Evolutionary conservation across 2,797 vertebrate species (phyloP).

Genomic region (Artibeus lituratus): DNA sequence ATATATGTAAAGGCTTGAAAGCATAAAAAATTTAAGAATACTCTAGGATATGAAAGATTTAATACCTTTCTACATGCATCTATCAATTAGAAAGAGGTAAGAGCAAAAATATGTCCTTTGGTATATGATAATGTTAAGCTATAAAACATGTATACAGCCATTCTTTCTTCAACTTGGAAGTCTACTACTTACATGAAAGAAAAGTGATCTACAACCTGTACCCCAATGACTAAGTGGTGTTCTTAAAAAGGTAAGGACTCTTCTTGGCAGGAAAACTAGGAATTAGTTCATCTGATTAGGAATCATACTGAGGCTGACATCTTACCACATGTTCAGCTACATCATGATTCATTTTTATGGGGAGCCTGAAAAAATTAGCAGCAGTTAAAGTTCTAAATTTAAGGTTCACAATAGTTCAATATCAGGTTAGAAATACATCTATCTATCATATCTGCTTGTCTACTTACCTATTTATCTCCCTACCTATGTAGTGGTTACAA

Average conservation of each 20-base stretch:
- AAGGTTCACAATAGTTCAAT: not conserved
- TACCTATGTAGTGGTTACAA: not conserved
- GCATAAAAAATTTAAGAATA: conserved; percentile 43
- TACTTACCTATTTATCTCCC: not conserved
- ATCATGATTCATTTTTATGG: not conserved
- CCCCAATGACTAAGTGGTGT: conserved; percentile 28
- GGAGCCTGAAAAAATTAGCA: not conserved
- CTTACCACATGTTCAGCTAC: conserved; percentile 43
- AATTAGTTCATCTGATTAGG: conserved; percentile 64
- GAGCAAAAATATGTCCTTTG: conserved; percentile 57
- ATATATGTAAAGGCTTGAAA: conserved; percentile 28
- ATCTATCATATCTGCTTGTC: not conserved
- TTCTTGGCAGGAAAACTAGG: conserved; percentile 36
- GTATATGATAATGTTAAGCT: conserved; percentile 61
- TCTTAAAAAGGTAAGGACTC: conserved; percentile 56
- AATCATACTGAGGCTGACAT: conserved; percentile 49
- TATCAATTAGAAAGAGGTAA: conserved; percentile 64
- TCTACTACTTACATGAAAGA: not conserved
- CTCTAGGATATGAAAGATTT: conserved; percentile 48
- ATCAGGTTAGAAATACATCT: not conserved
- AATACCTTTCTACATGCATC: conserved; percentile 25
- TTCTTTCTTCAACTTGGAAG: conserved; percentile 44
- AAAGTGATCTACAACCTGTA: conserved; percentile 46
- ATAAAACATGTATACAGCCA: conserved; percentile 51
- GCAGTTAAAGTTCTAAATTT: not conserved